A percentile compares a stretch with the other conserved stretches of the same genome.
These are phyloP conservation scores for Pseudoips prasinana DNA, from an alignment of 2,888 invertebrate genomes.

Conservation along the genomic window DNA sequence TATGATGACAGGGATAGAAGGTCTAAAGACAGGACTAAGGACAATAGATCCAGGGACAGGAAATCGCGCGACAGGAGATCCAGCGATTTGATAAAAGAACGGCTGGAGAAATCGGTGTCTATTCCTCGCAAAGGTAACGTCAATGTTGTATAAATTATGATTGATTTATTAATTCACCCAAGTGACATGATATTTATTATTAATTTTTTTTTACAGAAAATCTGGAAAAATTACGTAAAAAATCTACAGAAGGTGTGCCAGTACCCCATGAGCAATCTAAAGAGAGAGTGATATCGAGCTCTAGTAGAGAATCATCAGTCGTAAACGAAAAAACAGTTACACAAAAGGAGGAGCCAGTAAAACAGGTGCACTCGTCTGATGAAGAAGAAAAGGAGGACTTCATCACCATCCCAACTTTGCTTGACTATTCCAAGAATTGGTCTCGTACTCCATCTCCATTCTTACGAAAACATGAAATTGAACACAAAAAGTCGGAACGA, in stretches of 20 bases:
- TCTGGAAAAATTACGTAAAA: constrained; percentile 59
- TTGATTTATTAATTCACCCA: not conserved
- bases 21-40: constrained; percentile 69
- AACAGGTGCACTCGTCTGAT: constrained; percentile 61
- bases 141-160: not conserved
- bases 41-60: constrained; percentile 67
- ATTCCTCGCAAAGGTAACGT: constrained; percentile 69
- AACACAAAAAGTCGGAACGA: constrained; percentile 67
- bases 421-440: constrained; percentile 87
- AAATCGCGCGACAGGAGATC: constrained; percentile 76
- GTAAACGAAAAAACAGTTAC: constrained; percentile 58
- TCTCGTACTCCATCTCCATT: constrained; percentile 94
- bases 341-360: constrained; percentile 50
- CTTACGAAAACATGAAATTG: constrained; percentile 85
- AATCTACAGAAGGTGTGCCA: constrained; percentile 62
- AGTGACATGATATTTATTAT: too few species aligned
- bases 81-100: constrained; percentile 71
- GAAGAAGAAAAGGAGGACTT: constrained; percentile 71
- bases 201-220: constrained; percentile 48
- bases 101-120: constrained; percentile 73
- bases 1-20: constrained; percentile 63
- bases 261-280: constrained; percentile 54
- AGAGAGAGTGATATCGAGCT: constrained; percentile 69
- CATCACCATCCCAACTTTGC: constrained; percentile 57
- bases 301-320: constrained; percentile 73